phyloP scores from a whole-genome alignment of 2,888 invertebrate species.

The Aplocera efformata region DNA sequence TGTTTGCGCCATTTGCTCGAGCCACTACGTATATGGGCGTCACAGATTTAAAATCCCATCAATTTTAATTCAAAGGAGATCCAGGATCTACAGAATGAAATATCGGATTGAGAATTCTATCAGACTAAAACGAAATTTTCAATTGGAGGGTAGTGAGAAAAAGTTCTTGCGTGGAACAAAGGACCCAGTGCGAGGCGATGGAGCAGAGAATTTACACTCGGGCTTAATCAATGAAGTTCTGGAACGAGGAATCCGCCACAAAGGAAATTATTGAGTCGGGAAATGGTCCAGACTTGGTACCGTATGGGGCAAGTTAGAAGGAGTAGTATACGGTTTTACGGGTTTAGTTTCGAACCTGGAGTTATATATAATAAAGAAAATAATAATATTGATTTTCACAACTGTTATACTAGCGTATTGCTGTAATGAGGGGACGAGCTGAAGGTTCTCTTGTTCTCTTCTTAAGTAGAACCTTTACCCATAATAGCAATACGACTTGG shows the following conservation, averaged over 20 bases:
- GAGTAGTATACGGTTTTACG: neutral
- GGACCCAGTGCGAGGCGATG: slow-evolving; percentile 38
- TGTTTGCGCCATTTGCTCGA: too few species aligned
- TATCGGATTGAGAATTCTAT: slow-evolving; percentile 7
- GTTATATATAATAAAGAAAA: too few species aligned
- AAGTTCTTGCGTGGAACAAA: slow-evolving; percentile 53
- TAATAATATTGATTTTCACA: too few species aligned
- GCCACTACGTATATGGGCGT: too few species aligned
- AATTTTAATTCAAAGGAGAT: too few species aligned
- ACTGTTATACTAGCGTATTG: too few species aligned
- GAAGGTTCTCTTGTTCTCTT: too few species aligned
- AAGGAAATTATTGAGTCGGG: slow-evolving; percentile 70
- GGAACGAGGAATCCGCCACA: slow-evolving; percentile 58
- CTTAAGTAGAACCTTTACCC: too few species aligned
- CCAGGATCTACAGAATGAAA: too few species aligned
- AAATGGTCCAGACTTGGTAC: slow-evolving; percentile 44
- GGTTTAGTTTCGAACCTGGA: slow-evolving; percentile 3
- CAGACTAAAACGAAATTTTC: slow-evolving; percentile 29
- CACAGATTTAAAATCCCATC: too few species aligned
- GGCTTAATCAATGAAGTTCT: slow-evolving; percentile 75
- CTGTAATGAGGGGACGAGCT: too few species aligned
- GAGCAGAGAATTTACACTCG: slow-evolving; percentile 59
- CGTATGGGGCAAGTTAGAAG: slow-evolving; percentile 40
- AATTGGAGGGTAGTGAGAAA: slow-evolving; percentile 41
- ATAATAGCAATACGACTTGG: too few species aligned